Evolutionary conservation across 1,140 invertebrate species (phyloP), one percentile per base, ranked within the genome.

Genomic region (Saccostrea glomerata): DNA sequence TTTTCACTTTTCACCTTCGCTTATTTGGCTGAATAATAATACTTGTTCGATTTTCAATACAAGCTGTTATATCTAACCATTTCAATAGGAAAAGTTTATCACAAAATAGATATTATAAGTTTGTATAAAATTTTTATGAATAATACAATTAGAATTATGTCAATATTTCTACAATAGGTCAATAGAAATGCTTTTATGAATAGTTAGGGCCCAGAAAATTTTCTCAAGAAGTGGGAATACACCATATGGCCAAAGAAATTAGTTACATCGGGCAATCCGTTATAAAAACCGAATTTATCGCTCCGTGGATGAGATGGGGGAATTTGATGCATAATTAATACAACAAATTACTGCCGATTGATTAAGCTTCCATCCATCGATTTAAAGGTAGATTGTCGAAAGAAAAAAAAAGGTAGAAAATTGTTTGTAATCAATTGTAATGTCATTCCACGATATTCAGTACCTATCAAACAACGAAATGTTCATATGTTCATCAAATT

Each of bases 281-380:
- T 60, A 84, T 60, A 83, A 83, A 47, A 83, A 54, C 54, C 20
- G 54, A 56, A 83, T 83, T 56, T 83, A 83, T 54, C 82, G 40
- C 36, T 40, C 47, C 54, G 25, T 54, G 54, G 36, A 54, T 15
- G 54, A 54, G 40, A 83, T 83, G 82, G 82, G 40, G 20, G 84
- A 85, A 87, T 89, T 56, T 85, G 87, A 89, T 89, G 89, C 89
- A 89, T 89, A 89, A 87, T 89, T 89, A 86, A 89, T 89, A 87
- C 58, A 87, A 87, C 84, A 82, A 87, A 87, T 87, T 87, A 87
- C 56, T n/a, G 25, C 30, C n/a, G 56, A 87, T 87, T 84, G 86
- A 87, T 87, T 60, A 87, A 58, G 77, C 60, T 83, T 83, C 77
- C 56, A 30, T 25, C 12, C 30, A 87, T 87, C 30, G 86, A 87